Evolutionary conservation across 1,140 invertebrate genomes (phyloP).

Genomic region (Bombus confusus): DNA sequence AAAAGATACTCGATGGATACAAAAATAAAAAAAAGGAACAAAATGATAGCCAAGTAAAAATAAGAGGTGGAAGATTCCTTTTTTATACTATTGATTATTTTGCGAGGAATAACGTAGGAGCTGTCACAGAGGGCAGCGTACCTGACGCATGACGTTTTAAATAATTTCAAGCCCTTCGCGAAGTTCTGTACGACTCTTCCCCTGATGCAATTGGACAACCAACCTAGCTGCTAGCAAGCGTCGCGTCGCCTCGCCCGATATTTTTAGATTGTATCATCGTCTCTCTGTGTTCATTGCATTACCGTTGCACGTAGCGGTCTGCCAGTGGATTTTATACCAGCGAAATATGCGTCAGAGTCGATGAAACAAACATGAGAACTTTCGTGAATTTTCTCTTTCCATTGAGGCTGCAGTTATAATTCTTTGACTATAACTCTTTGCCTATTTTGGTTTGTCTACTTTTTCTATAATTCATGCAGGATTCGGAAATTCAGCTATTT

Average conservation of each 20-base stretch:
- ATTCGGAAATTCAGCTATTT: background rate
- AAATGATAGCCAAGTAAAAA: no score
- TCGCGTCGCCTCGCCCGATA: background rate
- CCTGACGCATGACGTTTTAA: background rate
- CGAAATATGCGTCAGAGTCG: background rate
- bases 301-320: no score
- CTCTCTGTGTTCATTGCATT: constrained; percentile 3
- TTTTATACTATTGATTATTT: background rate
- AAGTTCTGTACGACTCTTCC: background rate
- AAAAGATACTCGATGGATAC: background rate
- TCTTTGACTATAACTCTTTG: background rate
- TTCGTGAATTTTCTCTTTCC: background rate
- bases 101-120: background rate
- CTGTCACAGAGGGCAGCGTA: background rate
- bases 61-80: background rate
- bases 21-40: background rate
- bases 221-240: background rate
- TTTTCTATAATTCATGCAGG: no score
- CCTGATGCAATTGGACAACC: constrained; percentile 8
- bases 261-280: constrained; percentile 35
- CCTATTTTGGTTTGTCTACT: no score
- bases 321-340: background rate
- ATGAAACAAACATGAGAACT: background rate
- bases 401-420: background rate
- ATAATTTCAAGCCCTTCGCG: constrained; percentile 21